Evolutionary conservation across 2,113 vertebrate genomes (phyloP), one percentile per base, ranked within the genome.

Genomic region (Petromus typicus): DNA sequence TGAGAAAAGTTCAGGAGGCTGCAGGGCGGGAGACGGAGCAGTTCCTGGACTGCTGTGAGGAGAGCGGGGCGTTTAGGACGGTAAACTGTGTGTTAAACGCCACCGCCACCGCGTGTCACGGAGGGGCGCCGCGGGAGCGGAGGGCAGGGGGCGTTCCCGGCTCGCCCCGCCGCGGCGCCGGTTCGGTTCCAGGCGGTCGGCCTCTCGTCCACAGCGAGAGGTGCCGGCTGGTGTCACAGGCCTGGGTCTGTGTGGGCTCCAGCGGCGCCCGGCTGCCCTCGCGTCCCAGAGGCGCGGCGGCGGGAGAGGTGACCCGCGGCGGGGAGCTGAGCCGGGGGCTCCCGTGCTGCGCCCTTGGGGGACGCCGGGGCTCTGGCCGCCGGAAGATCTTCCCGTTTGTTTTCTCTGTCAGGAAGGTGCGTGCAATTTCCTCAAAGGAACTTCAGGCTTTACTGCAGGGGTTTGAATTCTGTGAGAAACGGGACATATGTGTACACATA

Each of bases 1-100:
- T 64, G 17, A 67, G 78, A 94, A 97, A 97, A 97, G 97, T 96
- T 97, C 69, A 40, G 48, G 67, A 91, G 79, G 63, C 45, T 67
- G 66, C 82, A 27, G 69, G 45, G 32, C 85, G 96, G 92, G 86
- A 84, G 51, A 34, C 12, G 45, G 69, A 85, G 89, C 93, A 78
- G 45, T 78, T 61, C 45, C 80, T 59, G 30, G 94, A 86, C 82
- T 67, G 3, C 67, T 63, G 91, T n/a, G 78, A 96, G 96, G 88
- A 17, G 88, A 83, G 20, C 34, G 95, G 37, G 64, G 91, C 95
- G 57, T 66, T 94, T 34, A 34, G n/a, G 27, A 51, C 66, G 63
- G 78, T 88, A 32, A 89, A 64, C 78, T 18, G 91, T 69, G 37
- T 87, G 90, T 94, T 64, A 76, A 89, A 86, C 25, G 90, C 88